A percentile compares a stretch with the other conserved stretches of the same genome.
Evolutionary conservation across 2,113 vertebrate species (phyloP).

Genomic region (Indicator maculatus): DNA sequence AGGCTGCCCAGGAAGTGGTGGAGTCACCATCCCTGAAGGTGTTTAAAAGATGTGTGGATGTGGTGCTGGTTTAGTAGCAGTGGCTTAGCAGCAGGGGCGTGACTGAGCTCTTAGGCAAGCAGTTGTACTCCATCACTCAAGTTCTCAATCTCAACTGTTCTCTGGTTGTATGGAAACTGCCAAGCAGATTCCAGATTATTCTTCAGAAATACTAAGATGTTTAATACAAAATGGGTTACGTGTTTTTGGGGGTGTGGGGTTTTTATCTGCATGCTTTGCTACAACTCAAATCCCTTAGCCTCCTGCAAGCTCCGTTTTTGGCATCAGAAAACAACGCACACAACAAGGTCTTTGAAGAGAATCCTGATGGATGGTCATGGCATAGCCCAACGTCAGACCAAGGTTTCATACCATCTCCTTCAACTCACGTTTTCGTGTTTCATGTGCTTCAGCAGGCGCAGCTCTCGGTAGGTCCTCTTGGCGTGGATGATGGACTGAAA

Average conservation of each 20-base stretch:
- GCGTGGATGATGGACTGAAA: constrained; percentile 99
- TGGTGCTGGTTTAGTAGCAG: no score
- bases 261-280: not conserved
- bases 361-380: not conserved
- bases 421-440: constrained; percentile 96
- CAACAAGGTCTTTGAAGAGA: not conserved
- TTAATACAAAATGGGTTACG: not conserved
- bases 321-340: not conserved
- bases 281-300: not conserved
- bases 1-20: no score
- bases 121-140: no score
- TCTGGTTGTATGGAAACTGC: no score
- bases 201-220: not conserved
- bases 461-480: constrained; percentile 94
- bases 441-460: constrained; percentile 97
- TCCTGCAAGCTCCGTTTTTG: not conserved
- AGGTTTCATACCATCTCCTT: accelerated
- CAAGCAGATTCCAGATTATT: no score
- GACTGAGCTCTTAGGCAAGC: no score
- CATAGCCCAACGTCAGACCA: not conserved
- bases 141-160: no score
- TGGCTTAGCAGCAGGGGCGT: no score
- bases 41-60: no score
- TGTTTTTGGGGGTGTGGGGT: not conserved
- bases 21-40: no score